Evolutionary conservation across 2,113 vertebrate species (phyloP), one percentile per base, ranked within the genome.

Genomic region (Glaucidium brasilianum): DNA sequence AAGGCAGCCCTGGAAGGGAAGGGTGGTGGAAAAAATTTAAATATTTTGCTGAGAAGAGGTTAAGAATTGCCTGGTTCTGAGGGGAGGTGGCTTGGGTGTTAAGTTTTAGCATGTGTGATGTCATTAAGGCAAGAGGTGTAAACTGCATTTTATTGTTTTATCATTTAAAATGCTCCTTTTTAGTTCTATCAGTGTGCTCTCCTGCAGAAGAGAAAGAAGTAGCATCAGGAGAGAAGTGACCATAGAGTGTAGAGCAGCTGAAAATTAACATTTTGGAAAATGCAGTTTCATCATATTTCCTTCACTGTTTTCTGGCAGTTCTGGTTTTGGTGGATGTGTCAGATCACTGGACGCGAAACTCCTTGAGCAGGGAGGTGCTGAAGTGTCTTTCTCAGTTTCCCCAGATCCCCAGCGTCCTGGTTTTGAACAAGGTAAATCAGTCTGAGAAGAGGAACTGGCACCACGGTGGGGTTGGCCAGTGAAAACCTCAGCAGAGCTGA

Each of bases 361-460:
- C 64, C 25, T 98, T 99, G 37, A 98, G 98, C 92, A 97, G 95
- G 5, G 98, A 99, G 95, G 97, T 99, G 94, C 97, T 99, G 72
- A 98, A 94, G 92, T 99, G 99, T 76, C 97, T 99, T 14, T 96
- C 98, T 22, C 55, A 92, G 74, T 98, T 99, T 71, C 96, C 98
- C 3, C 83, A 98, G 49, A 95, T 98, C 83, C 99, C 99, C 63
- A 98, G 99, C 16, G 53, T 99, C 67, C 98, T 99, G 34, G 98
- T 99, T 73, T 98, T 99, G 91, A 99, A 99, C 97, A 99, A 99
- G 99, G 99, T 99, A 94, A 97, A 88, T 82, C n/a, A 7, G 20
- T 32, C 21, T 53, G 47, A 68, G 56, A 62, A 45, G 32, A 45
- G 45, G 35, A 69, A 34, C 58, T 89, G 75, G n/a, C 35, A 26